Conservation (phyloP, 2,797 vertebrate genomes). For the Catamblyrhynchus diadema region DNA sequence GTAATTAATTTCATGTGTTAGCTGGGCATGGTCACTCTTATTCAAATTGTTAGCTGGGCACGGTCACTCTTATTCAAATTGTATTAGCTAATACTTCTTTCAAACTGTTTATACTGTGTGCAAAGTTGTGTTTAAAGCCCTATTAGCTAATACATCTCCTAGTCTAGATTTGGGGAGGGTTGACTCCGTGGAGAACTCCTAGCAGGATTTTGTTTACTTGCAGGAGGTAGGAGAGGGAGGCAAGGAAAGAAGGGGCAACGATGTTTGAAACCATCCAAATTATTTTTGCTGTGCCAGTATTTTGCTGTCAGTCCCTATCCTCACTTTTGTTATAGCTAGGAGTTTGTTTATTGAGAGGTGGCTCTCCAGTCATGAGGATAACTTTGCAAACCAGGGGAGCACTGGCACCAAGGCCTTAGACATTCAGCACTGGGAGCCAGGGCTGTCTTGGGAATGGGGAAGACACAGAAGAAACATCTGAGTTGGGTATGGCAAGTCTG, state of each 20-base stretch:
- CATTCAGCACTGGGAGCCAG: rapidly evolving
- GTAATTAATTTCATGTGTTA: constrained; percentile 4
- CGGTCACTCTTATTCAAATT: constrained; percentile 38
- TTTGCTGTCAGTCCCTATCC: neutral
- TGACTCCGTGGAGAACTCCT: neutral
- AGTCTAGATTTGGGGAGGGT: constrained; percentile 2
- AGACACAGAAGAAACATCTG: neutral
- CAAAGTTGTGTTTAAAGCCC: constrained; percentile 49
- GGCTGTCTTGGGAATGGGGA: neutral
- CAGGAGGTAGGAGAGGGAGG: neutral
- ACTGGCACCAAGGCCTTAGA: neutral
- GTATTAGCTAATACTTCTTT: constrained; percentile 49
- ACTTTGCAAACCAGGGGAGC: neutral
- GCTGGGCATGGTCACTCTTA: constrained; percentile 37
- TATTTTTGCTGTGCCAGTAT: neutral
- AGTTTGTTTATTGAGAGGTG: neutral
- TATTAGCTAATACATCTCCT: constrained; percentile 25
- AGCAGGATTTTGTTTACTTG: constrained; percentile 33
- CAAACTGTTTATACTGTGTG: constrained; percentile 23
- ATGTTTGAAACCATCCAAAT: neutral
- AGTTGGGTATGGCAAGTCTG: neutral
- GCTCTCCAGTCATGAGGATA: neutral
- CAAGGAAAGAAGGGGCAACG: neutral
- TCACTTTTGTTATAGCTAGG: neutral
- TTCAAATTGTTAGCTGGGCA: constrained; percentile 36